Evolutionary conservation across 2,113 vertebrate species (phyloP).

Genomic region (Centrocercus urophasianus): DNA sequence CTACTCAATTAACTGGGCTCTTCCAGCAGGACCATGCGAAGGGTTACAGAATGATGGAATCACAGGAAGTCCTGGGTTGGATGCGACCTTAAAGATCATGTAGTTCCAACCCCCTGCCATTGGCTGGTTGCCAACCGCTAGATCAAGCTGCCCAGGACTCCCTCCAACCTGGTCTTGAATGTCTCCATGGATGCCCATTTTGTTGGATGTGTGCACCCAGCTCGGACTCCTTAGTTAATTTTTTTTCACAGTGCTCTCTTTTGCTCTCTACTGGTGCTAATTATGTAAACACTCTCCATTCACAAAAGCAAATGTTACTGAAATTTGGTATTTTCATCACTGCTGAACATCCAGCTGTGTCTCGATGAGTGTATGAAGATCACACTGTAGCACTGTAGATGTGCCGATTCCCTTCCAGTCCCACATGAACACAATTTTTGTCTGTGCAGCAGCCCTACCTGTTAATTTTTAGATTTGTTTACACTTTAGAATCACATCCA

Average conservation of each 20-base stretch:
- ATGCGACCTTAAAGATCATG: no score
- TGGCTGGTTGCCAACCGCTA: no score
- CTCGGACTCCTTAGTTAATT: neutral
- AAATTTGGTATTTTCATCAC: neutral
- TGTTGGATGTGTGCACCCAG: neutral
- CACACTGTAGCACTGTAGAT: neutral
- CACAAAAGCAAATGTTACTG: neutral
- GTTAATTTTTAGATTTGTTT: slow-evolving; percentile 57
- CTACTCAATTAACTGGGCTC: neutral
- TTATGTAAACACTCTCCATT: neutral
- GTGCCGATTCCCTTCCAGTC: neutral
- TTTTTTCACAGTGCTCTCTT: neutral
- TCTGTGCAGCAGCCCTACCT: neutral
- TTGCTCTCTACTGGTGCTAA: neutral
- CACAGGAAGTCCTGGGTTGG: no score
- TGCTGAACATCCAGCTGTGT: neutral
- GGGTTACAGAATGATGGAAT: neutral
- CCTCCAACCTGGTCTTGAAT: no score
- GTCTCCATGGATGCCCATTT: neutral
- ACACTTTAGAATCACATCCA: slow-evolving; percentile 21
- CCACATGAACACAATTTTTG: slow-evolving; percentile 26
- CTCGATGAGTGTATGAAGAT: neutral
- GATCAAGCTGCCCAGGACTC: no score
- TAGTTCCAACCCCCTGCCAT: no score
- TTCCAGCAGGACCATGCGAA: neutral